These are phyloP conservation scores for Strigamia crassipes DNA, from an alignment of 2,888 invertebrate genomes.

Conservation along the genomic window DNA sequence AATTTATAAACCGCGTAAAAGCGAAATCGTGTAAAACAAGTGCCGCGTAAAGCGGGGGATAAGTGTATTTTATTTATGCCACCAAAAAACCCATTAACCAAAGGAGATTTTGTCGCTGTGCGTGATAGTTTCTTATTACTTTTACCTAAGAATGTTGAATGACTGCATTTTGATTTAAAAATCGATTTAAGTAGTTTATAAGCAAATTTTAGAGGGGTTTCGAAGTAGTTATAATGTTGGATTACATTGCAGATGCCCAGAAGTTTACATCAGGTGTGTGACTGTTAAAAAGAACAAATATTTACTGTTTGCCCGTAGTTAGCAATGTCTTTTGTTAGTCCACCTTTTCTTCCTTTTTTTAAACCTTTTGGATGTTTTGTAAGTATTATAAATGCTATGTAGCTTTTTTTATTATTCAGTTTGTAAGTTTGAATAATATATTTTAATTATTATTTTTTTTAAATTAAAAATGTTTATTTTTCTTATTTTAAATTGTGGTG, in stretches of 20 bases:
- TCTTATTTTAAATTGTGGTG: conserved; percentile 6
- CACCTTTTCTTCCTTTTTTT: background rate
- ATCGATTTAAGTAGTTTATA: background rate
- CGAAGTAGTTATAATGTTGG: background rate
- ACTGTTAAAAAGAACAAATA: background rate
- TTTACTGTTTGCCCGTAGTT: background rate
- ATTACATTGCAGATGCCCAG: conserved; percentile 37
- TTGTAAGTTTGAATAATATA: background rate
- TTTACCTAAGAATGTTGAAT: too few species aligned
- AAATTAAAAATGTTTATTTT: background rate
- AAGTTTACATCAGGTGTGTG: conserved; percentile 37
- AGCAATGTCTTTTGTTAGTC: background rate
- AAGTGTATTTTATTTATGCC: too few species aligned
- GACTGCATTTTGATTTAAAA: background rate
- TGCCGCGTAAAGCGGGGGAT: too few species aligned
- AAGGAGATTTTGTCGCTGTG: too few species aligned
- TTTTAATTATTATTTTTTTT: background rate
- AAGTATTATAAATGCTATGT: background rate
- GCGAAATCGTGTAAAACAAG: too few species aligned
- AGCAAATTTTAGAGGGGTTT: background rate
- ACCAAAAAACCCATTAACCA: too few species aligned
- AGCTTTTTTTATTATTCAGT: background rate
- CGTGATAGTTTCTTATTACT: too few species aligned
- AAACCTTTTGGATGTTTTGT: conserved; percentile 13
- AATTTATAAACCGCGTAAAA: too few species aligned